These are phyloP conservation scores for Chanos chanos DNA, from an alignment of 2,797 vertebrate species.

Conservation along the genomic window DNA sequence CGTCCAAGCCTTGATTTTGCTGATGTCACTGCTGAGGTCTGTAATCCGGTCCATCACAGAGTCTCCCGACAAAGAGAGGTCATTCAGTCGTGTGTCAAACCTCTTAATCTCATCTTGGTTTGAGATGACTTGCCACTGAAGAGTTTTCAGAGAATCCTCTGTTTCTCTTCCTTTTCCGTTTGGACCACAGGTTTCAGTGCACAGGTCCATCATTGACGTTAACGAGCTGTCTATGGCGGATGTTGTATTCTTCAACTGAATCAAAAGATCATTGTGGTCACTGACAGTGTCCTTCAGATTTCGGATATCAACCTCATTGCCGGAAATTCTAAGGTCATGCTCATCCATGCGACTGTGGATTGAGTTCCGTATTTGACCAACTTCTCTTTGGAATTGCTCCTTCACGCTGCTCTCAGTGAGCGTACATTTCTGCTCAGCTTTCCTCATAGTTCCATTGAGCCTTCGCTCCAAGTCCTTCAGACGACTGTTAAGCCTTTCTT, in stretches of 20 bases:
- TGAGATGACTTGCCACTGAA: constrained; percentile 76
- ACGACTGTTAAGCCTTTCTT: constrained; percentile 63
- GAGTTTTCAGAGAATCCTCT: constrained; percentile 67
- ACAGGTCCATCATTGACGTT: constrained; percentile 63
- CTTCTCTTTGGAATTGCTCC: constrained; percentile 67
- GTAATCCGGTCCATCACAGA: constrained; percentile 63
- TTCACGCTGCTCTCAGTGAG: constrained; percentile 72
- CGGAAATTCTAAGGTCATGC: constrained; percentile 64
- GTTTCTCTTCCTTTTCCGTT: constrained; percentile 46
- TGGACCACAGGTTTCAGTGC: constrained; percentile 70
- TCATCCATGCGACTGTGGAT: constrained; percentile 60
- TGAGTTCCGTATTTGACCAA: constrained; percentile 64
- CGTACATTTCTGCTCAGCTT: constrained; percentile 71
- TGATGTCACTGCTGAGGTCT: constrained; percentile 60
- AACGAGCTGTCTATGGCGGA: constrained; percentile 69
- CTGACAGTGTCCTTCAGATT: constrained; percentile 62
- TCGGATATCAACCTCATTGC: constrained; percentile 68
- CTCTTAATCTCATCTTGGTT: constrained; percentile 69
- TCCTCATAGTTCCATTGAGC: constrained; percentile 77
- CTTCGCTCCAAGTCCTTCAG: constrained; percentile 77
- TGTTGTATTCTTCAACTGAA: constrained; percentile 62
- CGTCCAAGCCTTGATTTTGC: constrained; percentile 62
- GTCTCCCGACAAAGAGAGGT: constrained; percentile 70
- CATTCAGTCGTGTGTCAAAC: constrained; percentile 70
- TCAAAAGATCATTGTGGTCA: constrained; percentile 66